Percentiles rank a stretch among this genome's conserved stretches.
Conservation (phyloP, 2,888 invertebrate species). For the Therioaphis trifolii region DNA sequence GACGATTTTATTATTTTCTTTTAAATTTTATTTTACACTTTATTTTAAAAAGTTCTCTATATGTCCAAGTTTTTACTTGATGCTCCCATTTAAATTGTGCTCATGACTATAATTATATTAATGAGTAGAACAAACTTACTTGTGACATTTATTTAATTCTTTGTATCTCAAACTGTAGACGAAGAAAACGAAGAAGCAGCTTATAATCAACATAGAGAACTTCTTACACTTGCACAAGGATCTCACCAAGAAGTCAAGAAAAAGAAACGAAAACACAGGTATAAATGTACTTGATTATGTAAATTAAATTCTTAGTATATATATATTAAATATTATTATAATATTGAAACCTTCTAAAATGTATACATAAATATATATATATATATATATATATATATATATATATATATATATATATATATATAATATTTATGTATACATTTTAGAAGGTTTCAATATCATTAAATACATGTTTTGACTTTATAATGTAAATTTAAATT, state of each 20-base stretch:
- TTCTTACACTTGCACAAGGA: background rate
- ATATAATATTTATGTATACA: background rate
- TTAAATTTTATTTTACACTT: no score
- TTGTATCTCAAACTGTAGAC: background rate
- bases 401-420: no score
- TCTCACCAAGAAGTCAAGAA: slow-evolving; percentile 28
- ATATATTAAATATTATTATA: background rate
- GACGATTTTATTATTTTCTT: no score
- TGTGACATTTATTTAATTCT: background rate
- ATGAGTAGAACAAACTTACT: background rate
- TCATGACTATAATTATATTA: background rate
- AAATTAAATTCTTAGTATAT: no score
- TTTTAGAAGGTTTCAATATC: background rate
- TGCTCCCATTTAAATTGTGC: background rate
- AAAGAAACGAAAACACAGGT: slow-evolving; percentile 57
- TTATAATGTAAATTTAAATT: no score
- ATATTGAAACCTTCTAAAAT: background rate
- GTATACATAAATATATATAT: background rate
- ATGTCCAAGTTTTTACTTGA: no score
- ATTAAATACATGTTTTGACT: background rate
- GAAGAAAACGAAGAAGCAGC: slow-evolving; percentile 47
- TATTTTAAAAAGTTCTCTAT: no score
- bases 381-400: no score
- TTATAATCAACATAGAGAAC: slow-evolving; percentile 44
- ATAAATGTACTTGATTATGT: no score